Base-by-base conservation (phyloP, 2,113 vertebrate genomes). In the Todiramphus saurophagus region DNA sequence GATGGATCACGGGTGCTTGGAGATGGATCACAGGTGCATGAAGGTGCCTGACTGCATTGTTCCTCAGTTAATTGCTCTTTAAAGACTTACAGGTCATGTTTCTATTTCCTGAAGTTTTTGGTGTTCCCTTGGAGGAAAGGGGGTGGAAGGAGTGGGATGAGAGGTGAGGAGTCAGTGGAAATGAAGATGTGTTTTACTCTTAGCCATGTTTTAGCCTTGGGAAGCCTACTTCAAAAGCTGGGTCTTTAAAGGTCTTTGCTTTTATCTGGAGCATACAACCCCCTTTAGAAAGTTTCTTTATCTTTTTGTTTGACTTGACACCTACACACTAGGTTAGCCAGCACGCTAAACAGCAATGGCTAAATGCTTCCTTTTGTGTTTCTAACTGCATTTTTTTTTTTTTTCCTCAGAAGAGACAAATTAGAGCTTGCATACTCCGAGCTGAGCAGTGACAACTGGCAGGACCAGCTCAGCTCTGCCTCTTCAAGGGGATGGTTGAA, bases 231-330 rank as follows among this genome's bases (percentile, higher is more conserved):
- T 98, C 97, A 98, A 98, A 93, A 62, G 87, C 58, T 85, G 60
- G 39, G 90, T 97, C 93, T 85, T 94, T 51, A 89, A 97, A 96
- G 94, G 84, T 96, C 95, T 86, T 91, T 90, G 83, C 96, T 98
- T 98, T 98, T 97, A 96, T 98, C 93, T 95, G 78, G 78, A 96
- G 83, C 43, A 97, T 87, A 97, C 73, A 97, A 90, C 15, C 13
- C 74, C 67, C 83, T 97, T 97, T 50, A 90, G 93, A 97, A 97
- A 96, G 33, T 90, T 84, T 39, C 90, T 97, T 96, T 85, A 88
- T 93, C 74, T 96, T 97, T 97, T 89, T 87, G 35, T 97, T 96
- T 94, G 73, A 17, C 30, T 96, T 95, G 93, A 97, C 95, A 96
- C 83, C 87, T 97, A 97, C 95, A 83, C 94, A 67, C 64, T 66